Conservation (phyloP, 2,797 vertebrate genomes). For the Pipistrellus pygmaeus region DNA sequence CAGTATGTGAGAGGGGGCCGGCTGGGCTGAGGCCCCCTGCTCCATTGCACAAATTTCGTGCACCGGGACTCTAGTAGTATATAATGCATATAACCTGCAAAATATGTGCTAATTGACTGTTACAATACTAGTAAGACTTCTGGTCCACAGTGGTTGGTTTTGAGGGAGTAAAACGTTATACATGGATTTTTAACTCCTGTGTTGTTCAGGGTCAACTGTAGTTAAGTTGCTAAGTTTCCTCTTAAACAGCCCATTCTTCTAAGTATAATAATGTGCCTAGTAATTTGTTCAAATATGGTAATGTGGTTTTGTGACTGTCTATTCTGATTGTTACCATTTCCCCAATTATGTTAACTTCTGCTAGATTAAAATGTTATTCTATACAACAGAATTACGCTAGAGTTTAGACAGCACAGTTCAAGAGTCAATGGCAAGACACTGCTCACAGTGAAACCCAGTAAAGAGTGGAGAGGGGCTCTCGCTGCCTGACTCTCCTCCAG, state of each 20-base stretch:
- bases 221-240: neutral
- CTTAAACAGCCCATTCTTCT: neutral
- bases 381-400: neutral
- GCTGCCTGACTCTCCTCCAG: neutral
- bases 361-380: constrained; percentile 13
- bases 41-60: too few species aligned
- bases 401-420: neutral
- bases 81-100: neutral
- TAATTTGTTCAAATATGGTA: neutral
- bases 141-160: neutral
- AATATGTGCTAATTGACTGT: neutral
- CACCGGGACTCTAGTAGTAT: neutral
- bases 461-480: neutral
- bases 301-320: neutral
- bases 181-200: neutral
- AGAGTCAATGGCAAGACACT: neutral
- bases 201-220: neutral
- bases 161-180: neutral
- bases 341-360: neutral
- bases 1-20: too few species aligned
- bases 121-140: neutral
- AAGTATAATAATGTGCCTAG: neutral
- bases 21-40: too few species aligned
- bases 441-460: neutral
- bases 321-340: neutral